Evolutionary conservation across 1,140 invertebrate species (phyloP).

Genomic region (Hyphantria cunea): DNA sequence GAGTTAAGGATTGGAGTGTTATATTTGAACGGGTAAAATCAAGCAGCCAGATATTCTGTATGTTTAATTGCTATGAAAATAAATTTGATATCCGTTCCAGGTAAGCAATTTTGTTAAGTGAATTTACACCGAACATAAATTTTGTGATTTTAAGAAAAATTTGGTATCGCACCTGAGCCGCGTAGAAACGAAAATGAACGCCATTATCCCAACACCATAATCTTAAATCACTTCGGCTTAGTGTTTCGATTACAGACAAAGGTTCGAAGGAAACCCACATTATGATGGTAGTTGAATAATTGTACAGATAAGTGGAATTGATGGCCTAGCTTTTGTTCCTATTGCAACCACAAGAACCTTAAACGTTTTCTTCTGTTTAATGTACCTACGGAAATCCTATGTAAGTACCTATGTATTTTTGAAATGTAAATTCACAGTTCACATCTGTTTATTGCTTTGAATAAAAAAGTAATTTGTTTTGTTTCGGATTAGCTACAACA

Average conservation of each 20-base stretch:
- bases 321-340: conserved; percentile 44
- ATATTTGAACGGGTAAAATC: no score
- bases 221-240: conserved; percentile 77
- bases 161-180: conserved; percentile 57
- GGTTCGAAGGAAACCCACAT: conserved; percentile 70
- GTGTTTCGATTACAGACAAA: conserved; percentile 76
- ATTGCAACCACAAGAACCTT: conserved; percentile 1
- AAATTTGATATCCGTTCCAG: no score
- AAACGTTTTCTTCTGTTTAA: background rate
- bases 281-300: conserved; percentile 76
- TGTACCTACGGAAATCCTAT: no score
- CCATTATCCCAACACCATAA: conserved; percentile 74
- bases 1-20: no score
- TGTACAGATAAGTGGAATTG: conserved; percentile 73
- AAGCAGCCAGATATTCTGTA: no score
- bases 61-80: no score
- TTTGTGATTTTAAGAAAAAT: conserved; percentile 58
- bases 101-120: conserved; percentile 37
- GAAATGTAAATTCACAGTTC: no score
- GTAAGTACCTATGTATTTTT: no score
- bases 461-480: no score
- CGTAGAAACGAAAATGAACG: conserved; percentile 61
- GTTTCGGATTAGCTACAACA: no score
- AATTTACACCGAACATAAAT: conserved; percentile 50
- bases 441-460: no score